Evolutionary conservation across 2,113 vertebrate genomes (phyloP), one percentile per base, ranked within the genome.

Genomic region (Xenus cinereus): DNA sequence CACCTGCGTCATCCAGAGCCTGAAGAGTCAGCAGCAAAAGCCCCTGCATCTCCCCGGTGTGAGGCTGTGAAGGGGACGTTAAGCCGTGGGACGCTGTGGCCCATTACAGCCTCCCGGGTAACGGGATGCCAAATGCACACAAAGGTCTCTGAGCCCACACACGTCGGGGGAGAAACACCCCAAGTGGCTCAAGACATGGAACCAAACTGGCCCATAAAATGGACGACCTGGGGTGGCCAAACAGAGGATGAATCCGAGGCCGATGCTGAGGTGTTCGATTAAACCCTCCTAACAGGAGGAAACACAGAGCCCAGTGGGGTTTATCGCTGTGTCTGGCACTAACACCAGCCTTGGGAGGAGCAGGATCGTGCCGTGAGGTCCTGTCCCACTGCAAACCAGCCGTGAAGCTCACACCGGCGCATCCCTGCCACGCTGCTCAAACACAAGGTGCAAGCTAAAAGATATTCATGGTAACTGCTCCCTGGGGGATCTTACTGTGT

Each of bases 21-120:
- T n/a, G 43, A 63, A 48, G 35, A 48, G 33, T 13, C 74, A 17
- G 66, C 32, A 68, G 35, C 54, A 39, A 5, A 39, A 66, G 21
- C 12, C 30, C 60, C 91, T 43, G 51, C 6, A 1, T 11, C 19
- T 75, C 57, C 56, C 56, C 46, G 30, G 10, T 0, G 1, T 27
- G 48, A 26, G 48, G 72, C 56, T 1, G 6, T 0, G 0, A 18
- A 71, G 60, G 33, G 8, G 39, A 23, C 3, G 0, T 43, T 8
- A 7, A 81, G 20, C 86, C 12, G 27, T 2, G 53, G 8, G 39
- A 46, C 3, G 8, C 32, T 33, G 33, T 10, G 30, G 10, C 35
- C n/a, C 2, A 1, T 28, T 14, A 15, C 28, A 72, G 5, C 27
- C 63, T 77, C 46, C 50, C 11, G 12, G 76, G 35, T 17, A 45